Evolutionary conservation across 2,113 vertebrate genomes (phyloP).

Genomic region (Emydura subglobosa): DNA sequence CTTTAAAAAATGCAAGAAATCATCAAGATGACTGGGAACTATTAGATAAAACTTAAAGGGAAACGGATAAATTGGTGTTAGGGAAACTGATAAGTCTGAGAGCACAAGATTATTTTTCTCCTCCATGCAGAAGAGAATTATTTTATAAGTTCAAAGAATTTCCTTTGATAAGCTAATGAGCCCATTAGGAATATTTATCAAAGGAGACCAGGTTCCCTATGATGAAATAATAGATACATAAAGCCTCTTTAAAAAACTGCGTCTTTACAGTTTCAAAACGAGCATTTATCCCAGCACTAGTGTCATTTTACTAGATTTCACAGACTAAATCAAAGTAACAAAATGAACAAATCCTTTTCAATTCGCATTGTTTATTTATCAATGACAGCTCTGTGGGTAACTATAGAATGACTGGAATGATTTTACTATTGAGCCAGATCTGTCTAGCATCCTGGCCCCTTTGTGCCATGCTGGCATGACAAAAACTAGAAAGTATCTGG

Average conservation of each 20-base stretch:
- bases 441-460: not conserved
- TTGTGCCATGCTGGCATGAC: not conserved
- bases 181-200: not conserved
- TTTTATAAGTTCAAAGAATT: not conserved
- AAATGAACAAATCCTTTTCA: not conserved
- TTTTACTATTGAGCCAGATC: not conserved
- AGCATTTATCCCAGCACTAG: not conserved
- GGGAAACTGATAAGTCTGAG: not conserved
- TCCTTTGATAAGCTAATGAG: not conserved
- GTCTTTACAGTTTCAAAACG: not conserved
- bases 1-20: not conserved
- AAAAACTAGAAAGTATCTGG: not conserved
- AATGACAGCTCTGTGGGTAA: not conserved
- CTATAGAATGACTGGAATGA: not conserved
- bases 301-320: not conserved
- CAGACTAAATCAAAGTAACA: not conserved
- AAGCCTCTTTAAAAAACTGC: not conserved
- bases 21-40: not conserved
- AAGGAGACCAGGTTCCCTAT: not conserved
- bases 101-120: not conserved
- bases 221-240: not conserved
- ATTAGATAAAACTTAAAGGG: not conserved
- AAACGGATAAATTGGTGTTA: not conserved
- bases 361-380: not conserved
- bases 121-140: not conserved